Evolutionary conservation across 2,888 invertebrate genomes (phyloP).

Genomic region (Chaetogeoica ovagalla): DNA sequence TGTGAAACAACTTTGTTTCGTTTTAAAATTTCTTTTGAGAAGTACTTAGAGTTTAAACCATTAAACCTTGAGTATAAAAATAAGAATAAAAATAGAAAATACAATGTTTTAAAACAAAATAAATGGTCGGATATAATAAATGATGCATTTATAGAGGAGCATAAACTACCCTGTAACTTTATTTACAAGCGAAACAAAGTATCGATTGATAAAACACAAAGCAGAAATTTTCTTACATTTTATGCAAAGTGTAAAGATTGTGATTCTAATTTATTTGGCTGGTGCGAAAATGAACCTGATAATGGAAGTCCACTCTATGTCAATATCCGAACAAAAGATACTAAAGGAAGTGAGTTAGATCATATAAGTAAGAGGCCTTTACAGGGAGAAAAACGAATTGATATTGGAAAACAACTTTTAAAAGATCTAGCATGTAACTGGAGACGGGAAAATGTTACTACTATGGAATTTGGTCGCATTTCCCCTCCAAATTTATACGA

Average conservation of each 20-base stretch:
- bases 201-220: not conserved
- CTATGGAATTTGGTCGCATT: slow-evolving; percentile 8
- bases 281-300: not conserved
- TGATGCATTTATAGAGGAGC: not conserved
- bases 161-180: not conserved
- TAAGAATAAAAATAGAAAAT: no score
- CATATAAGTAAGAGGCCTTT: not conserved
- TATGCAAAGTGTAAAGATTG: not conserved
- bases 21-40: no score
- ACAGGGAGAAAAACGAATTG: not conserved
- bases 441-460: not conserved
- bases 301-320: not conserved
- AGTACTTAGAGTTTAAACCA: no score
- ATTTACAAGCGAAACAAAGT: not conserved
- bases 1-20: no score
- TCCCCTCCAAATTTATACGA: not conserved
- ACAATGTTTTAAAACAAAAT: slow-evolving; percentile 7
- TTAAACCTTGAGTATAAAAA: no score
- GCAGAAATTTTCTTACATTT: not conserved
- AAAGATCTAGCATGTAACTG: slow-evolving; percentile 6
- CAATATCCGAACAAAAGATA: not conserved
- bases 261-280: not conserved
- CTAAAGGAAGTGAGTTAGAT: not conserved
- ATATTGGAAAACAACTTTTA: not conserved
- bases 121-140: slow-evolving; percentile 3